These are phyloP conservation scores for Caloenas nicobarica DNA, from an alignment of 2,113 vertebrate species.

Conservation along the genomic window DNA sequence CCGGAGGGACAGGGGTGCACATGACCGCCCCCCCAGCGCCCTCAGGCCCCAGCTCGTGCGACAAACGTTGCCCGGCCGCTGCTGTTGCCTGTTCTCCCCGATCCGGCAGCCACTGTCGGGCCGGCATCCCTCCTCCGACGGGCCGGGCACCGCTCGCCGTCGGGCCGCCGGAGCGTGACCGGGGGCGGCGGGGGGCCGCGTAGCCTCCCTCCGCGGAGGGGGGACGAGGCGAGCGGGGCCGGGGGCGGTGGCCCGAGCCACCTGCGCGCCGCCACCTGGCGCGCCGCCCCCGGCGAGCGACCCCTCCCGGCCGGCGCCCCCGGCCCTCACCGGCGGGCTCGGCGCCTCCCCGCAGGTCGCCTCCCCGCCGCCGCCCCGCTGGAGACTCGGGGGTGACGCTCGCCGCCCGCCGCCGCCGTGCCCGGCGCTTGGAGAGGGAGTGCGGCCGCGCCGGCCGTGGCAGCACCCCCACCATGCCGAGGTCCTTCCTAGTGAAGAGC, in stretches of 20 bases:
- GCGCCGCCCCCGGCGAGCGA: conserved; percentile 64
- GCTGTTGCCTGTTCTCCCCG: neutral
- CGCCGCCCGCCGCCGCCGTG: neutral
- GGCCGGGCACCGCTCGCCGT: neutral
- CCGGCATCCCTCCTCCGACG: neutral
- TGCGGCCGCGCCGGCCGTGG: neutral
- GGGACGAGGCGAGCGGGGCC: neutral
- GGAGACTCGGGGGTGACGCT: neutral
- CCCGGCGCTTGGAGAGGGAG: neutral
- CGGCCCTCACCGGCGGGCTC: neutral
- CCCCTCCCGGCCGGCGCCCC: neutral
- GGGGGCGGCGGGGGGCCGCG: neutral
- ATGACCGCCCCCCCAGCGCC: neutral
- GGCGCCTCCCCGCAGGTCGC: neutral
- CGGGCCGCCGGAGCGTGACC: neutral
- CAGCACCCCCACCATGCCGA: conserved; percentile 81
- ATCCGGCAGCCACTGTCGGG: neutral
- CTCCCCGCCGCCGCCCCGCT: neutral
- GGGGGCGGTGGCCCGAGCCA: conserved; percentile 66
- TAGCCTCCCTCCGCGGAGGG: neutral
- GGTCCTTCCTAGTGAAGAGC: conserved; percentile 97
- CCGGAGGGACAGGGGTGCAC: neutral
- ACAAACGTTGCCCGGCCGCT: neutral
- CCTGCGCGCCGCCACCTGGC: conserved; percentile 92
- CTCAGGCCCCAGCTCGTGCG: neutral